Evolutionary conservation across 2,797 vertebrate species (phyloP).

Genomic region (Scarus forsteni): DNA sequence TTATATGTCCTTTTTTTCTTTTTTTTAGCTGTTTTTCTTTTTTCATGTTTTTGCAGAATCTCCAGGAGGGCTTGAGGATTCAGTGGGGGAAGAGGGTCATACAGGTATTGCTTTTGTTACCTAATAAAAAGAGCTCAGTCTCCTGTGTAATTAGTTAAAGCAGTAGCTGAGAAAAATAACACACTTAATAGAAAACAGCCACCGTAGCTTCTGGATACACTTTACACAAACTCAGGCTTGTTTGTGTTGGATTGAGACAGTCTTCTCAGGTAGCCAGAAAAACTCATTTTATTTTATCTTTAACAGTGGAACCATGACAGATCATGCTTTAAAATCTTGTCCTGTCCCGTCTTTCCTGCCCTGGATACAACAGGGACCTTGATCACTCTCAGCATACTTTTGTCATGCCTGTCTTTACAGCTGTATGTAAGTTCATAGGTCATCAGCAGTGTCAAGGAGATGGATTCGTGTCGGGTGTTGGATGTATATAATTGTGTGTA

Average conservation of each 20-base stretch:
- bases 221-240: constrained; percentile 10
- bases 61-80: constrained; percentile 13
- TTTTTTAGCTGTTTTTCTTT: constrained; percentile 7
- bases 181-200: constrained; percentile 56
- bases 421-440: no score
- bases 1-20: constrained; percentile 22
- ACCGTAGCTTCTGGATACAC: constrained; percentile 32
- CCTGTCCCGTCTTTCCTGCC: no score
- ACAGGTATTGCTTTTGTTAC: constrained; percentile 64
- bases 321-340: no score
- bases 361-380: no score
- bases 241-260: constrained; percentile 16
- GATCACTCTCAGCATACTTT: no score
- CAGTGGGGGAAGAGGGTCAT: constrained; percentile 27
- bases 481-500: no score
- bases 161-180: constrained; percentile 57
- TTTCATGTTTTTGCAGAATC: constrained; percentile 43
- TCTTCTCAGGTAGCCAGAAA: constrained; percentile 24
- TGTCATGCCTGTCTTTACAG: no score
- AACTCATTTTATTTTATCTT: no score
- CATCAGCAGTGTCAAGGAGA: no score
- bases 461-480: no score
- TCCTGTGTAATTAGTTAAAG: constrained; percentile 58
- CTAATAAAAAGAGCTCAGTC: constrained; percentile 65
- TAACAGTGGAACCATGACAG: no score